Evolutionary conservation across 2,797 vertebrate genomes (phyloP), one percentile per base, ranked within the genome.

Genomic region (Chromis chromis): DNA sequence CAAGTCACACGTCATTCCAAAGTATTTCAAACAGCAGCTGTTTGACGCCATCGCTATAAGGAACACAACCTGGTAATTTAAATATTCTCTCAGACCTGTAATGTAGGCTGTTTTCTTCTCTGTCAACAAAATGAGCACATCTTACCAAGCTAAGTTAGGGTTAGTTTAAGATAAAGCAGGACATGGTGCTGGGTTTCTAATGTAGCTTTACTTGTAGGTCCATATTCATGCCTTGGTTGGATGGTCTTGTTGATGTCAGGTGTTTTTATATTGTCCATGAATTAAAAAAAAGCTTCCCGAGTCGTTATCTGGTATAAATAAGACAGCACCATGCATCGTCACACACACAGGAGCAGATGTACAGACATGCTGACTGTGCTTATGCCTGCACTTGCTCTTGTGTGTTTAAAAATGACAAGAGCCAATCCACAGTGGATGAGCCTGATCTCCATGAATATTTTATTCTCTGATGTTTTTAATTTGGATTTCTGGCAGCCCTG

Each of bases 371-470:
- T 74, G 36, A 36, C 33, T 28, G 7, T 46, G 56, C 70, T 57
- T 6, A n/a, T 7, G 17, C 27, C 75, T 49, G 27, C 42, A 36
- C 40, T 70, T 61, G 27, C 17, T 69, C 40, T 67, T 52, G n/a
- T 69, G 36, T 61, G 59, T 74, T 82, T 78, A 75, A 65, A 84
- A 79, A 66, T 81, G 66, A 44, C 22, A 65, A 67, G 65, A 62
- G 24, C 40, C 55, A 72, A 17, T 61, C 42, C 44, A 31, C 4
- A 0, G 25, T 67, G 46, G 67, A 77, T 77, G 66, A 79, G 39
- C 25, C 55, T 60, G 40, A 71, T 80, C 50, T 71, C 52, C n/a
- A 70, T 76, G 22, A 74, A 79, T 84, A 74, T 68, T 84, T 84
- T 10, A 84, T 76, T 61, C 54, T 33, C 44, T 67, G 44, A 71